phyloP scores from a whole-genome alignment of 1,140 invertebrate genomes.

The Vanessa atalanta region DNA sequence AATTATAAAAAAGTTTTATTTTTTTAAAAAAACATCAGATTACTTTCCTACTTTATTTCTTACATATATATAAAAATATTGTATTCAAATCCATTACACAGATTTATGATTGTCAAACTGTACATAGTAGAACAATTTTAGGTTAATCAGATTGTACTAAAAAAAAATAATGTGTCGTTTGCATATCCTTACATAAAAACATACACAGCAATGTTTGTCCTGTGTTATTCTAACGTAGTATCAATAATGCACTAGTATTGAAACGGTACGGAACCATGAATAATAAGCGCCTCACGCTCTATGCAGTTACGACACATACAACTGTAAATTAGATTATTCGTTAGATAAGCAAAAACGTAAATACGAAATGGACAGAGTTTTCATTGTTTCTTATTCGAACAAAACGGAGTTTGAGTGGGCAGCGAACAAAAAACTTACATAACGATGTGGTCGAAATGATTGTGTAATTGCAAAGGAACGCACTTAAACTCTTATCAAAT shows the following conservation, averaged over 20 bases:
- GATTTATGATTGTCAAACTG: too few species aligned
- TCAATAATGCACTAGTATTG: slow-evolving; percentile 32
- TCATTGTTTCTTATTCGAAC: slow-evolving; percentile 63
- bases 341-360: slow-evolving; percentile 65
- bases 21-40: too few species aligned
- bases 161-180: slow-evolving; percentile 2
- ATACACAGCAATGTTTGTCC: slow-evolving; percentile 9
- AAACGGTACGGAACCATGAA: slow-evolving; percentile 34
- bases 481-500: not conserved
- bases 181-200: slow-evolving; percentile 11
- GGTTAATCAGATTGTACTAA: not conserved
- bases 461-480: slow-evolving; percentile 29
- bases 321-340: slow-evolving; percentile 57
- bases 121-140: too few species aligned
- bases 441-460: slow-evolving; percentile 38
- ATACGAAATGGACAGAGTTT: slow-evolving; percentile 51
- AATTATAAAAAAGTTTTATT: too few species aligned
- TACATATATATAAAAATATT: too few species aligned
- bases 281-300: slow-evolving; percentile 34
- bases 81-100: too few species aligned
- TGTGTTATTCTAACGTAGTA: slow-evolving; percentile 28
- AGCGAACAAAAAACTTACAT: slow-evolving; percentile 39
- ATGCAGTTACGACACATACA: slow-evolving; percentile 45
- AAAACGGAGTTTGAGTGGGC: slow-evolving; percentile 50
- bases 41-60: too few species aligned